Evolutionary conservation across 2,888 invertebrate species (phyloP), one percentile per base, ranked within the genome.

Genomic region (Cyrtodaria siliqua): DNA sequence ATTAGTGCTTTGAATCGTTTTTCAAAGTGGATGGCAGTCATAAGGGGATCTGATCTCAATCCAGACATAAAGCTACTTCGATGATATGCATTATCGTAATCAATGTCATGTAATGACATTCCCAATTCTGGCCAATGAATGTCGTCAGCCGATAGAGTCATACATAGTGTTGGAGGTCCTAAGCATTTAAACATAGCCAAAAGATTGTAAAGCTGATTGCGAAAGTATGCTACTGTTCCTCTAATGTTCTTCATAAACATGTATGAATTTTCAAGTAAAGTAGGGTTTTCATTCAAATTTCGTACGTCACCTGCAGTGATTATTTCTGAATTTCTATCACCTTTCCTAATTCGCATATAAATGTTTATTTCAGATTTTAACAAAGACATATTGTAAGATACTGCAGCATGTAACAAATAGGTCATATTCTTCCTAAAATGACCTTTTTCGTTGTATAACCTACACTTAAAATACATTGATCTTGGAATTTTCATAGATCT

Each of bases 21-120:
- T 12, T 71, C 53, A 67, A 76, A 71, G 52, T 67, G 57, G 14
- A 67, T 40, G 50, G 70, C 66, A 24, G 66, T 67, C 26, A 76
- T 33, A 2, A 49, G 47, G 40, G 76, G 67, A 62, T 76, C 71
- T n/a, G n/a, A n/a, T n/a, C 29, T 47, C 24, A n/a, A n/a, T n/a
- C n/a, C n/a, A n/a, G n/a, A n/a, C n/a, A n/a, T n/a, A n/a, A n/a
- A n/a, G n/a, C n/a, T n/a, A n/a, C n/a, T n/a, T n/a, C n/a, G n/a
- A 33, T 33, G 33, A 4, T 33, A 8, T 4, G 12, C 33, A 33
- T 33, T 33, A 8, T 33, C 33, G 4, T 8, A 33, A 33, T 33
- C 4, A 33, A 4, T 33, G 12, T 33, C 33, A 38, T 14, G 33
- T 40, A 57, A 57, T 6, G 42, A 18, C 53, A 50, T 49, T 14